These are phyloP conservation scores for Pristionchus fissidentatus DNA, from an alignment of 2,888 invertebrate species.

Conservation along the genomic window DNA sequence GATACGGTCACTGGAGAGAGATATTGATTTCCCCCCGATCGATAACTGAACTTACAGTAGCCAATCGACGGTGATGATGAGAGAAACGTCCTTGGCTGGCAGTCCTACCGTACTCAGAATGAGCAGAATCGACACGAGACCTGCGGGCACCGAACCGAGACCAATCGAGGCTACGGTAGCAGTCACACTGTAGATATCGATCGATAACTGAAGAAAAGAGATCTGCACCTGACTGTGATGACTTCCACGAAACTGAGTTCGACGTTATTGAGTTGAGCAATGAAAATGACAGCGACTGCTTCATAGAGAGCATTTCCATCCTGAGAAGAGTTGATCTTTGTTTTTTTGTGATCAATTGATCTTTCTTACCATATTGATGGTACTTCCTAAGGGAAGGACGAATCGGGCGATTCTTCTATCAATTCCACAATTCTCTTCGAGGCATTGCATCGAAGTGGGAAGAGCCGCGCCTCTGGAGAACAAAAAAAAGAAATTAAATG, in stretches of 20 bases:
- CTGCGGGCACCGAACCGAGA: conserved; percentile 83
- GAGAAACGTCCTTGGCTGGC: conserved; percentile 81
- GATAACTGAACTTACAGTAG: conserved; percentile 79
- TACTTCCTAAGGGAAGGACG: conserved; percentile 78
- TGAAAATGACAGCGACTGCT: conserved; percentile 96
- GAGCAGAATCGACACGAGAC: conserved; percentile 83
- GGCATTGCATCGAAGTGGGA: conserved; percentile 92
- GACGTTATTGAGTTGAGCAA: conserved; percentile 90
- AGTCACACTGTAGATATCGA: conserved; percentile 77
- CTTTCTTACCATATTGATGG: conserved; percentile 85
- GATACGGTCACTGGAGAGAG: conserved; percentile 67
- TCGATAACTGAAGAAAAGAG: neutral
- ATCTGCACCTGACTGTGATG: conserved; percentile 88
- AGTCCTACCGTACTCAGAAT: conserved; percentile 82
- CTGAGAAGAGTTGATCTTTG: conserved; percentile 49
- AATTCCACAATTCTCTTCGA: conserved; percentile 89
- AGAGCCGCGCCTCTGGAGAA: conserved; percentile 85
- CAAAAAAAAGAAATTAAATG: no score
- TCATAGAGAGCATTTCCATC: conserved; percentile 84
- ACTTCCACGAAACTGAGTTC: conserved; percentile 89
- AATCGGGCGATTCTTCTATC: conserved; percentile 86
- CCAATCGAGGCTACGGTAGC: conserved; percentile 83
- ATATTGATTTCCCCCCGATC: neutral
- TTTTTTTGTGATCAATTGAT: neutral
- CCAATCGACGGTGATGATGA: conserved; percentile 83